These are phyloP conservation scores for Stegana nigrithorax DNA, from an alignment of 2,888 invertebrate genomes.

Conservation along the genomic window DNA sequence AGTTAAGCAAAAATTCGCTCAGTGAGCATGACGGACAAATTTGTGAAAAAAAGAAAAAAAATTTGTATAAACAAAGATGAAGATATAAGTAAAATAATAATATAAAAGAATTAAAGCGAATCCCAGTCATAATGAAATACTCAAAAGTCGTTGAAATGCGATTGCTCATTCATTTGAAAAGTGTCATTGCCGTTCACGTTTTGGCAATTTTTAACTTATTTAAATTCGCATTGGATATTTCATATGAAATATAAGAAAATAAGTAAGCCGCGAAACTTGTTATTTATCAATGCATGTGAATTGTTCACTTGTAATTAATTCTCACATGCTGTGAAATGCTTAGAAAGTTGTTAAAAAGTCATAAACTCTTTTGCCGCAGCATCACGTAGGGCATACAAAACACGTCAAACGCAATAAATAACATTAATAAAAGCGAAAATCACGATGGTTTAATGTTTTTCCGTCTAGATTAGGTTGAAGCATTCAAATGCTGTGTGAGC, in stretches of 20 bases:
- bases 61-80: not conserved
- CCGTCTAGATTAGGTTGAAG: too few species aligned
- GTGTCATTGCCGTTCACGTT: conserved; percentile 30
- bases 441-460: too few species aligned
- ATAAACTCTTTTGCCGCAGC: too few species aligned
- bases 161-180: conserved; percentile 16
- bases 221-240: not conserved
- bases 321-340: too few species aligned
- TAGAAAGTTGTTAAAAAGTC: too few species aligned
- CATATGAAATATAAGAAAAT: not conserved
- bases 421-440: too few species aligned
- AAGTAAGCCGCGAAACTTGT: not conserved
- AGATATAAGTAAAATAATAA: not conserved
- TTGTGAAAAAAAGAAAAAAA: conserved; percentile 30
- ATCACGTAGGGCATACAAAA: too few species aligned
- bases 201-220: not conserved
- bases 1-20: conserved; percentile 25
- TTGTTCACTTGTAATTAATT: too few species aligned
- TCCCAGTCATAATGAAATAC: not conserved
- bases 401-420: too few species aligned
- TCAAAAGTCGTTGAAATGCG: conserved; percentile 4
- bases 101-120: not conserved
- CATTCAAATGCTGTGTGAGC: too few species aligned
- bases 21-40: conserved; percentile 46
- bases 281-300: not conserved